A percentile compares a stretch with the other conserved stretches of the same genome.
phyloP scores from a whole-genome alignment of 1,140 invertebrate species.

The Magallana ariakensis region DNA sequence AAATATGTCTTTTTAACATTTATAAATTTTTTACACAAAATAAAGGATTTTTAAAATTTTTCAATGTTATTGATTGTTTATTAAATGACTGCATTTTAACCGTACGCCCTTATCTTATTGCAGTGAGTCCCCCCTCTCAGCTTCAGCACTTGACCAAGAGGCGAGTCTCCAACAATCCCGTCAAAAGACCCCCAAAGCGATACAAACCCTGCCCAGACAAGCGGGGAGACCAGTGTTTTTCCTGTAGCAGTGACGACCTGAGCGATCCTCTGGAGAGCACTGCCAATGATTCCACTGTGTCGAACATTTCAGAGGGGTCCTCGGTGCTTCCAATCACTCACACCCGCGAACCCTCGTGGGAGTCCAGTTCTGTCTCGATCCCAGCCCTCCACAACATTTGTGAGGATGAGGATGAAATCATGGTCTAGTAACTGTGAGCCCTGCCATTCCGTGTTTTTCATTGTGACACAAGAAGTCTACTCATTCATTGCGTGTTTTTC shows the following conservation, averaged over 20 bases:
- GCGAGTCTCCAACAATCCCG: conserved; percentile 39
- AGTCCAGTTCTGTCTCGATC: conserved; percentile 33
- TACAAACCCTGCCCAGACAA: conserved; percentile 28
- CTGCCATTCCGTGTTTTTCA: conserved; percentile 12
- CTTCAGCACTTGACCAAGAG: conserved; percentile 55
- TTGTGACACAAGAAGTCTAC: background rate
- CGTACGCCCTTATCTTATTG: background rate
- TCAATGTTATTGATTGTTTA: too few species aligned
- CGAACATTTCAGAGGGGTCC: background rate
- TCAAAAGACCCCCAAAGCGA: conserved; percentile 48
- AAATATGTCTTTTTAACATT: too few species aligned
- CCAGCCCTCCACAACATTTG: conserved; percentile 40
- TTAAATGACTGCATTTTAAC: too few species aligned
- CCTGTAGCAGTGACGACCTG: conserved; percentile 27
- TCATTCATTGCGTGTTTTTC: background rate
- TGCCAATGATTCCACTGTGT: background rate
- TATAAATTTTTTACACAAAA: too few species aligned
- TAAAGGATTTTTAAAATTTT: too few species aligned
- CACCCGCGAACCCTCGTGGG: conserved; percentile 41
- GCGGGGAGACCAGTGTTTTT: conserved; percentile 14
- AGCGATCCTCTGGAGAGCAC: conserved; percentile 35
- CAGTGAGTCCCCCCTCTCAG: conserved; percentile 56
- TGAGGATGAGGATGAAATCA: conserved; percentile 46
- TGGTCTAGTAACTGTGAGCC: conserved; percentile 37
- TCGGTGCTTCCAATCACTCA: conserved; percentile 18